Evolutionary conservation across 2,113 vertebrate species (phyloP), one percentile per base, ranked within the genome.

Genomic region (Xiphophorus hellerii): DNA sequence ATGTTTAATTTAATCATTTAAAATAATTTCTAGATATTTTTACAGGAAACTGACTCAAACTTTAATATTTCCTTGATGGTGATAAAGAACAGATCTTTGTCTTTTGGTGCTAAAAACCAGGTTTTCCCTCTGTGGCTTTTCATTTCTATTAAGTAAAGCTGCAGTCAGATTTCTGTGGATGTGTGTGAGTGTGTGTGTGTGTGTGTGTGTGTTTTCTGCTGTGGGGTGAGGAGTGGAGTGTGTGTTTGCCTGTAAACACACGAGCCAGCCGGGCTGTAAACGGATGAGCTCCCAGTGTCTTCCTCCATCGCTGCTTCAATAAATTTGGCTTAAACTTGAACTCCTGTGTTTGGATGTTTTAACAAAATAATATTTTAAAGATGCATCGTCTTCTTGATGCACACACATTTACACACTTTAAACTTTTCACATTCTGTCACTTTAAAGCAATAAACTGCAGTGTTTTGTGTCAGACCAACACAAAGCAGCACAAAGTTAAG

Each of bases 301-400:
- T 70, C 39, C 42, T 76, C 51, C 78, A 35, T 85, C 35, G 60
- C 64, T 74, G 73, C 72, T 75, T 79, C 54, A 88, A 85, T 88
- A 89, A 89, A 87, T 66, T 78, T 82, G 82, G 78, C 78, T 83
- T 84, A 5, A 85, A 71, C 69, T 54, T 73, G 60, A 58, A 58
- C 9, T 11, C 22, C 51, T n/a, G 51, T n/a, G 51, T 10, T 22
- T n/a, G 22, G 22, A 58, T 58, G 22, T 9, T 10, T n/a, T 58
- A 7, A 20, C 17, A 48, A 15, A 6, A 48, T 25, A 1, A 6
- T 58, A 10, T 58, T n/a, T 58, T n/a, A 58, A 11, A n/a, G 2
- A 11, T 30, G 3, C 3, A 2, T 58, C 51, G 7, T 3, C 44
- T 58, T 25, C 25, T 58, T 58, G 22, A 25, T n/a, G 2, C 51